Percentiles rank a stretch among this genome's conserved stretches.
phyloP scores from a whole-genome alignment of 2,113 vertebrate genomes.

The Hylia prasina region DNA sequence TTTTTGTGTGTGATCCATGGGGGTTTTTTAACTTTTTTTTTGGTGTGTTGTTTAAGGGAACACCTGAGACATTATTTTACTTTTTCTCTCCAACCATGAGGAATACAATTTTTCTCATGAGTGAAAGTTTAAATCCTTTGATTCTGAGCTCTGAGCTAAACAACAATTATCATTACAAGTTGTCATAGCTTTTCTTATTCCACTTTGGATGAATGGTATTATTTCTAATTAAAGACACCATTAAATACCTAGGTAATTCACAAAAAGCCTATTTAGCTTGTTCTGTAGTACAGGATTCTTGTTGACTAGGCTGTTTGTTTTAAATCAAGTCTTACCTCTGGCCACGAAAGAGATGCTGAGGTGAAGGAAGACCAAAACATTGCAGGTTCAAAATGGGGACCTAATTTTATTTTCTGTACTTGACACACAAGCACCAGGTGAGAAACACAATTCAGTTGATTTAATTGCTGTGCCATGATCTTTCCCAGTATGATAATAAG shows the following conservation, averaged over 20 bases:
- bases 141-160: not conserved
- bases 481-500: not conserved
- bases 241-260: not conserved
- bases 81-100: not conserved
- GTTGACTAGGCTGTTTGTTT: not conserved
- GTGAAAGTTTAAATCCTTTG: not conserved
- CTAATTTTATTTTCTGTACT: not conserved
- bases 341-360: not conserved
- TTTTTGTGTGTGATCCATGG: not conserved
- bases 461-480: not conserved
- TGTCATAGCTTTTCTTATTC: not conserved
- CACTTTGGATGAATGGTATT: not conserved
- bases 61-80: not conserved
- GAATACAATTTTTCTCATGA: not conserved
- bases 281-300: not conserved
- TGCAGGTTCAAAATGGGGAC: not conserved
- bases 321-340: not conserved
- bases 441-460: not conserved
- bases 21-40: not conserved
- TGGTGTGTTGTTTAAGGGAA: not conserved
- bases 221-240: not conserved
- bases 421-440: not conserved
- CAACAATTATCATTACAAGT: not conserved
- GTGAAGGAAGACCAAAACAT: not conserved
- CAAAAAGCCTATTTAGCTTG: not conserved